phyloP scores from a whole-genome alignment of 2,797 vertebrate species.

The Gambusia yucatana region DNA sequence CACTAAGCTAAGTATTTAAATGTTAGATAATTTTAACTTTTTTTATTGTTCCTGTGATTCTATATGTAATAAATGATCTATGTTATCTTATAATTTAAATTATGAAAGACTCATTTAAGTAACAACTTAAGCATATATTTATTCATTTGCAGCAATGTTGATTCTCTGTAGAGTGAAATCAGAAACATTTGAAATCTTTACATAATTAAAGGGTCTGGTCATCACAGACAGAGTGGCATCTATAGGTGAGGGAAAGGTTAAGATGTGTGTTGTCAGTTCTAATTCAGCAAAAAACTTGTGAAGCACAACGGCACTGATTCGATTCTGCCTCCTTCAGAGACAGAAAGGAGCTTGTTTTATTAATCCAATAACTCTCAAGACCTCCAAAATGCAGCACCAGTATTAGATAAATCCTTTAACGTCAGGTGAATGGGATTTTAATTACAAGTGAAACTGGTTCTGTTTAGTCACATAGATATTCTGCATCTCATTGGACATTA shows the following conservation, averaged over 20 bases:
- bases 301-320: constrained; percentile 1
- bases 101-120: not conserved
- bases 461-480: constrained; percentile 59
- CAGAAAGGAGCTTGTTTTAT: constrained; percentile 15
- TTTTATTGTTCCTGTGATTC: not conserved
- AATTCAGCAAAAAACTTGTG: not conserved
- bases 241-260: constrained; percentile 10
- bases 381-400: constrained; percentile 27
- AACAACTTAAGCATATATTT: not conserved
- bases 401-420: constrained; percentile 24
- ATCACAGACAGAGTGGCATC: not conserved
- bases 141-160: not conserved
- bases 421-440: constrained; percentile 42
- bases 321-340: constrained; percentile 12
- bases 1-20: not conserved
- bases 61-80: not conserved
- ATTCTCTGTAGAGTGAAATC: not conserved
- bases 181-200: not conserved
- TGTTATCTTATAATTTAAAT: not conserved
- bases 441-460: constrained; percentile 42
- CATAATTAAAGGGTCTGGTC: not conserved
- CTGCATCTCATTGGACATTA: constrained; percentile 58
- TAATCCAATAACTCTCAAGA: constrained; percentile 9
- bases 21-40: not conserved
- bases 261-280: constrained; percentile 14